phyloP scores from a whole-genome alignment of 2,888 invertebrate genomes.

The Hirudinaria manillensis region DNA sequence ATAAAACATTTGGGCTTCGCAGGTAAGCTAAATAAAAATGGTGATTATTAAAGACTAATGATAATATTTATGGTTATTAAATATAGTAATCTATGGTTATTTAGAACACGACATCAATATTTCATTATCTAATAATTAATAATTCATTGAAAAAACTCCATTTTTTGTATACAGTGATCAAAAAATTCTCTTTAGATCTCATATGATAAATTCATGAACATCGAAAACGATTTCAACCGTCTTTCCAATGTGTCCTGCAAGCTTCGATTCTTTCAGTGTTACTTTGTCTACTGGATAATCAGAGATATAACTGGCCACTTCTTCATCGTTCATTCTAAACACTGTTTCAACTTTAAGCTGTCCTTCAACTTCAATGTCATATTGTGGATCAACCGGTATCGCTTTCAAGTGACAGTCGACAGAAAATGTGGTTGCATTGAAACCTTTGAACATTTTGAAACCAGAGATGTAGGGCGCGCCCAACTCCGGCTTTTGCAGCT shows the following conservation, averaged over 20 bases:
- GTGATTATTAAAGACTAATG: too few species aligned
- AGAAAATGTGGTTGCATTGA: background rate
- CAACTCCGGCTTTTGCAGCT: background rate
- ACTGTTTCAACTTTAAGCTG: slow-evolving; percentile 3
- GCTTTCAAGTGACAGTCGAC: background rate
- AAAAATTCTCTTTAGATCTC: too few species aligned
- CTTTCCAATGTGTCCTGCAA: slow-evolving; percentile 2
- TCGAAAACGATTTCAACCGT: too few species aligned
- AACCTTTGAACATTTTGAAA: background rate
- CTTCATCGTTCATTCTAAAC: background rate
- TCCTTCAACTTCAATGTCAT: background rate
- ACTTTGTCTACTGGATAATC: background rate
- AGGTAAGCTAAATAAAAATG: too few species aligned
- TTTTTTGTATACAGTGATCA: too few species aligned
- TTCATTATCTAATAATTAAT: too few species aligned
- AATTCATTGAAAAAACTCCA: too few species aligned
- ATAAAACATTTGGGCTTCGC: too few species aligned
- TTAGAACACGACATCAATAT: too few species aligned
- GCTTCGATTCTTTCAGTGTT: background rate
- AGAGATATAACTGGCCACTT: background rate
- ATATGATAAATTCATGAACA: too few species aligned
- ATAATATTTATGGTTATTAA: too few species aligned
- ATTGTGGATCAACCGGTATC: background rate
- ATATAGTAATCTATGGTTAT: too few species aligned
- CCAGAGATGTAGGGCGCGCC: background rate